Evolutionary conservation across 1,140 invertebrate species (phyloP).

Genomic region (Aphis craccivora): DNA sequence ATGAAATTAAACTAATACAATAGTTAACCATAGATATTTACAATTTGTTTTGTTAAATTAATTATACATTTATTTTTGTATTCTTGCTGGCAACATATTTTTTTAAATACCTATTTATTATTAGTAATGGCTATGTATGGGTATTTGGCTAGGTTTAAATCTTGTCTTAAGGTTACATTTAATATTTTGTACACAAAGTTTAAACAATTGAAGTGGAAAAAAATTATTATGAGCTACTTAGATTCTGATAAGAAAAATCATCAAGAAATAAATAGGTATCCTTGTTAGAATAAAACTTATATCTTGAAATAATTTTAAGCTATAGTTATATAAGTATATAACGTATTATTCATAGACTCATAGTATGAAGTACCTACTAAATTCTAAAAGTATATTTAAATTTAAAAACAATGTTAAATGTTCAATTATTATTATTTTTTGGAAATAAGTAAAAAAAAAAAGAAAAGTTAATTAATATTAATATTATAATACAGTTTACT

Average conservation of each 20-base stretch:
- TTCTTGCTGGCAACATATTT: conserved; percentile 24
- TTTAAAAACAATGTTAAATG: neutral
- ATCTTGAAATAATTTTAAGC: neutral
- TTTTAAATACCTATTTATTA: neutral
- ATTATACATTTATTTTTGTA: conserved; percentile 20
- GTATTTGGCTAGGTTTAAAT: conserved; percentile 12
- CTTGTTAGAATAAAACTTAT: neutral
- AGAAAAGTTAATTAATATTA: neutral
- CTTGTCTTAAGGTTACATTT: neutral
- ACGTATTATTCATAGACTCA: neutral
- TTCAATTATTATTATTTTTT: neutral
- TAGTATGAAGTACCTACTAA: neutral
- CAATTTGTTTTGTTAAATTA: conserved; percentile 23
- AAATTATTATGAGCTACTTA: neutral
- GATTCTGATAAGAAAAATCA: neutral
- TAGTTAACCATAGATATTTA: neutral
- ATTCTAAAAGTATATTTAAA: neutral
- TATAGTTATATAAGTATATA: neutral
- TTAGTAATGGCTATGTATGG: neutral
- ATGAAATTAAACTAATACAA: neutral
- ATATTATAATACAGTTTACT: neutral
- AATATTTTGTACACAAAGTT: neutral
- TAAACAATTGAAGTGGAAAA: neutral
- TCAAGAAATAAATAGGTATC: neutral
- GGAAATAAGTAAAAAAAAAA: neutral